These are phyloP conservation scores for Carabus problematicus DNA, from an alignment of 2,888 invertebrate genomes.

Conservation along the genomic window DNA sequence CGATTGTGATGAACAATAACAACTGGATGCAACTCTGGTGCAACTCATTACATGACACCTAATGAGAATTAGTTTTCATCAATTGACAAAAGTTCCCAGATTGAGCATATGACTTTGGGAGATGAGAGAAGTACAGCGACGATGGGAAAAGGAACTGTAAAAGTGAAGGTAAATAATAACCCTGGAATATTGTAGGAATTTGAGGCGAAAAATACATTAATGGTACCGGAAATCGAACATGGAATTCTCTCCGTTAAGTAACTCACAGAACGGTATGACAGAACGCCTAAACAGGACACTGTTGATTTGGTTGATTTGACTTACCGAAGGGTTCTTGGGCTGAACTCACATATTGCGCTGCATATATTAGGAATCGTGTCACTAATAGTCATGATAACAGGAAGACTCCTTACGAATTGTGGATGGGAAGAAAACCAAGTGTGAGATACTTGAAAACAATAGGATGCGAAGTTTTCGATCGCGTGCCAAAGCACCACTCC, in stretches of 20 bases:
- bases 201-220: slow-evolving; percentile 10
- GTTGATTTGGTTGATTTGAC: slow-evolving; percentile 22
- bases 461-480: not conserved
- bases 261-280: slow-evolving; percentile 26
- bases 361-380: slow-evolving; percentile 27
- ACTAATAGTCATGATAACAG: slow-evolving; percentile 23
- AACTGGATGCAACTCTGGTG: slow-evolving; percentile 22
- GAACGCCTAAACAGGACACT: slow-evolving; percentile 23
- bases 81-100: not conserved
- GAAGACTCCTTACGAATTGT: no score
- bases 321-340: slow-evolving; percentile 27
- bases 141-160: slow-evolving; percentile 8
- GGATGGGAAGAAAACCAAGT: no score
- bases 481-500: no score
- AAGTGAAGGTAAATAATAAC: slow-evolving; percentile 1
- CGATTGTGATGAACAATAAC: not conserved
- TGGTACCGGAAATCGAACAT: slow-evolving; percentile 1
- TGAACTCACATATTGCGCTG: slow-evolving; percentile 23
- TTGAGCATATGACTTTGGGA: slow-evolving; percentile 1
- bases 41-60: slow-evolving; percentile 27
- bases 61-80: slow-evolving; percentile 17
- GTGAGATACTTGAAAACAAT: not conserved
- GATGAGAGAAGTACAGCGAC: slow-evolving; percentile 4
- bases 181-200: slow-evolving; percentile 1
- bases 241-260: slow-evolving; percentile 6